A percentile compares a stretch with the other conserved stretches of the same genome.
Conservation (phyloP, 2,113 vertebrate genomes). For the Tupaia tana region DNA sequence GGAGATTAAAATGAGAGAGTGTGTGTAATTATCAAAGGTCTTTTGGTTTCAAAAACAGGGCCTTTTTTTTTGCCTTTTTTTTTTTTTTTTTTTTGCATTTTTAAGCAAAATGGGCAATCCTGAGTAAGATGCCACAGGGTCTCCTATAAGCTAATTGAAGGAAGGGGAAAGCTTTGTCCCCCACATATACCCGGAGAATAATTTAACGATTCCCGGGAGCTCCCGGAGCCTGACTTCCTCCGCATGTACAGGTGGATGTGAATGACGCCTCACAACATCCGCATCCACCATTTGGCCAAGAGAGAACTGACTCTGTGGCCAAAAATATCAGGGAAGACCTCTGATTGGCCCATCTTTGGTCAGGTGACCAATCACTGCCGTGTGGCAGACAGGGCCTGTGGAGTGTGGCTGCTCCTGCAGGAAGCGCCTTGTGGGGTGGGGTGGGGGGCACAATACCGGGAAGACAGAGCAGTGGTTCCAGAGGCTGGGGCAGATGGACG, state of each 20-base stretch:
- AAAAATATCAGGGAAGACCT: not conserved
- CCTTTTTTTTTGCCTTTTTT: not conserved
- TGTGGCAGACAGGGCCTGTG: not conserved
- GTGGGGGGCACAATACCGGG: fast-evolving
- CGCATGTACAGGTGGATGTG: not conserved
- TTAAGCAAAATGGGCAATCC: not conserved
- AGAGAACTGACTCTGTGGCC: not conserved
- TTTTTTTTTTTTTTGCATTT: not conserved
- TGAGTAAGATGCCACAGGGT: not conserved
- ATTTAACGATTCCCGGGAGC: too few relatives aligned
- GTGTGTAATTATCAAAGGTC: not conserved
- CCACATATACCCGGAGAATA: not conserved
- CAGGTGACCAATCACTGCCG: not conserved
- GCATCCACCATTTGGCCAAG: not conserved
- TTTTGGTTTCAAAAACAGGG: not conserved
- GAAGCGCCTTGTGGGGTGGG: not conserved
- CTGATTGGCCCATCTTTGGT: not conserved
- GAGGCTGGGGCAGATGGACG: not conserved
- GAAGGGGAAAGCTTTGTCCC: not conserved
- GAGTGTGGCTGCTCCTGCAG: not conserved
- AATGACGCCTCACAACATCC: not conserved
- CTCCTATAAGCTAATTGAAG: not conserved
- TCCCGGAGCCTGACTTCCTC: not conserved
- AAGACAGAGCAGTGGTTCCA: not conserved
- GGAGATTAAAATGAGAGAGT: not conserved